These are phyloP conservation scores for Ranitomeya variabilis DNA, from an alignment of 2,113 vertebrate genomes.

Conservation along the genomic window DNA sequence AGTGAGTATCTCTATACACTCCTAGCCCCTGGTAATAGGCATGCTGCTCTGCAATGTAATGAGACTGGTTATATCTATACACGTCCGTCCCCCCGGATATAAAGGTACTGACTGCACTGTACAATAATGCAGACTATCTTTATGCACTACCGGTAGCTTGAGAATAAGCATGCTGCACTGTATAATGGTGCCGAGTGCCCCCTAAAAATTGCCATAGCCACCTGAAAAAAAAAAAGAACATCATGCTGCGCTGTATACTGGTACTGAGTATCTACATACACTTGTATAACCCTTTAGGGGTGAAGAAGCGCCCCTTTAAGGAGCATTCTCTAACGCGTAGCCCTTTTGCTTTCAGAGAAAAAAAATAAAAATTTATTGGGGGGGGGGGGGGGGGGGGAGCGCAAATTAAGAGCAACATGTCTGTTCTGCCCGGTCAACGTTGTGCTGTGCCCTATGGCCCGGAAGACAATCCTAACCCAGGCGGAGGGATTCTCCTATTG, in stretches of 20 bases:
- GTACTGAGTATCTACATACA: conserved; percentile 56
- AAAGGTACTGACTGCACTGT: conserved; percentile 47
- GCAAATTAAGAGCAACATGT: conserved; percentile 27
- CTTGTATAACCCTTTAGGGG: conserved; percentile 41
- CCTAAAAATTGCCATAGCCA: conserved; percentile 43
- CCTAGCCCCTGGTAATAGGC: conserved; percentile 50
- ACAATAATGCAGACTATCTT: conserved; percentile 52
- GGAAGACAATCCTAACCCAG: conserved; percentile 5
- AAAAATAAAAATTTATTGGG: no score
- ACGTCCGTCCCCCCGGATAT: conserved; percentile 11
- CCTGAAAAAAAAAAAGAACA: conserved; percentile 41
- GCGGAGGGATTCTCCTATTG: conserved; percentile 53
- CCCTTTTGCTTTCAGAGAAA: conserved; percentile 41
- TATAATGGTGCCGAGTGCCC: conserved; percentile 49
- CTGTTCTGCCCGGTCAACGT: conserved; percentile 53
- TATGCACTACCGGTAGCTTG: conserved; percentile 54
- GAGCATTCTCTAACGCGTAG: conserved; percentile 50
- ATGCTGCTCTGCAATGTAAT: conserved; percentile 42
- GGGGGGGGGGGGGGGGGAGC: not conserved
- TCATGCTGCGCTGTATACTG: conserved; percentile 52
- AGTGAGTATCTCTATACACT: conserved; percentile 55
- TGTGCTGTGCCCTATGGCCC: conserved; percentile 56
- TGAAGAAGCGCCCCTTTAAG: conserved; percentile 25
- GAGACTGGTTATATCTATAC: conserved; percentile 38
- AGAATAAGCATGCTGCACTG: conserved; percentile 56